Evolutionary conservation across 2,888 invertebrate species (phyloP).

Genomic region (Sesamia inferens): DNA sequence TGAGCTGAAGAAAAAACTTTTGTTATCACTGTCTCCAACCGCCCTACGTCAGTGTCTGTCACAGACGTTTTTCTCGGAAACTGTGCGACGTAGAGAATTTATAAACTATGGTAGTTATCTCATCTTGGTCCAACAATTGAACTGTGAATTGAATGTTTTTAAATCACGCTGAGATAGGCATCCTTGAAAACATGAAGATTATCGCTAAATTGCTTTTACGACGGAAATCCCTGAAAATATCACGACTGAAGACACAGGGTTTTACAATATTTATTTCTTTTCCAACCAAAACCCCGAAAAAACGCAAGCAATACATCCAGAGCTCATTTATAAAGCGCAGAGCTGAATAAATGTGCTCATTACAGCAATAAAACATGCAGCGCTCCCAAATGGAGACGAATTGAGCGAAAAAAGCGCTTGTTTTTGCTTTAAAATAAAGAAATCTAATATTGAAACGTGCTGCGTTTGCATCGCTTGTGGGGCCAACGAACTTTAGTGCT

Average conservation of each 20-base stretch:
- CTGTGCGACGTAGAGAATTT: conserved; percentile 2
- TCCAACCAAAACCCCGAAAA: conserved; percentile 4
- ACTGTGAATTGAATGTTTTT: neutral
- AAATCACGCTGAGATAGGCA: neutral
- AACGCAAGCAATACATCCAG: conserved; percentile 16
- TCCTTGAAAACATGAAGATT: neutral
- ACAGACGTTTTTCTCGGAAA: conserved; percentile 17
- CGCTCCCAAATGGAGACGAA: conserved; percentile 12
- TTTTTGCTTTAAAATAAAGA: conserved; percentile 36
- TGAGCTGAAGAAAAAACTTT: neutral
- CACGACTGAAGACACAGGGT: neutral
- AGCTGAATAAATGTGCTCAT: conserved; percentile 41
- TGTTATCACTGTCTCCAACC: neutral
- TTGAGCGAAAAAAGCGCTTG: conserved; percentile 31
- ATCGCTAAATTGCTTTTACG: neutral
- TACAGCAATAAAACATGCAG: conserved; percentile 46
- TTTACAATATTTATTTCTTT: conserved; percentile 16
- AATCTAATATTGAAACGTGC: conserved; percentile 35
- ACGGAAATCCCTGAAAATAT: neutral
- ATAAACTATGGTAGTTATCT: neutral
- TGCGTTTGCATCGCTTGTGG: conserved; percentile 16
- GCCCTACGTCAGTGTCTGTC: conserved; percentile 15
- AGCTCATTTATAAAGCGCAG: conserved; percentile 42
- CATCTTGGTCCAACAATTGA: neutral
- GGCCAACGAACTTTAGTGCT: conserved; percentile 13